These are phyloP conservation scores for Drosophila subpulchrella DNA, from an alignment of 1,140 invertebrate species.

Conservation along the genomic window DNA sequence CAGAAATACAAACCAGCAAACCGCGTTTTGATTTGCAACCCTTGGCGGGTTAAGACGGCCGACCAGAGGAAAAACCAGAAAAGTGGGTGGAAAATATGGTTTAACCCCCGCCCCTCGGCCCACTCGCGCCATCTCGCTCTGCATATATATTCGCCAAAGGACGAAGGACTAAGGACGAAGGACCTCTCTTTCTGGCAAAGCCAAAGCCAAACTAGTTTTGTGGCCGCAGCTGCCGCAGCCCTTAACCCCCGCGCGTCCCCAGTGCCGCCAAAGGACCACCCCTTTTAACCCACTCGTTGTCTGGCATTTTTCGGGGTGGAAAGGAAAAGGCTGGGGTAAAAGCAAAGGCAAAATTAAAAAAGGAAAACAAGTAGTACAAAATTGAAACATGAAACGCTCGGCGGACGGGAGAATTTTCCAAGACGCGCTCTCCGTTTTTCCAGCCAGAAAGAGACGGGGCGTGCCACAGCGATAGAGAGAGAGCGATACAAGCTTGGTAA, in stretches of 20 bases:
- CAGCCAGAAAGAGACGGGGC: slow-evolving; percentile 30
- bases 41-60: slow-evolving; percentile 74
- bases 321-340: slow-evolving; percentile 5
- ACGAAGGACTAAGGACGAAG: background rate
- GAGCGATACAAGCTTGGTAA: slow-evolving; percentile 38
- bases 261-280: slow-evolving; percentile 11
- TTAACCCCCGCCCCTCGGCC: slow-evolving; percentile 23
- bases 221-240: slow-evolving; percentile 61
- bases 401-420: slow-evolving; percentile 38
- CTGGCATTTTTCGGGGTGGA: slow-evolving; percentile 43
- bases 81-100: slow-evolving; percentile 79
- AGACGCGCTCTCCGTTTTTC: slow-evolving; percentile 49
- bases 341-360: background rate
- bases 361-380: slow-evolving; percentile 19
- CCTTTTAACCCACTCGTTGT: slow-evolving; percentile 25
- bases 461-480: slow-evolving; percentile 21
- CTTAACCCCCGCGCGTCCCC: slow-evolving; percentile 31
- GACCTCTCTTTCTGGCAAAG: slow-evolving; percentile 45
- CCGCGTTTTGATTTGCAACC: slow-evolving; percentile 83
- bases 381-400: slow-evolving; percentile 31
- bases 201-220: slow-evolving; percentile 82
- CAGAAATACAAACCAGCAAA: slow-evolving; percentile 83
- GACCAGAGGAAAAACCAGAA: slow-evolving; percentile 70
- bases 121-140: slow-evolving; percentile 14
- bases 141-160: background rate